Conservation (phyloP, 1,140 invertebrate genomes). For the Bombus affinis region DNA sequence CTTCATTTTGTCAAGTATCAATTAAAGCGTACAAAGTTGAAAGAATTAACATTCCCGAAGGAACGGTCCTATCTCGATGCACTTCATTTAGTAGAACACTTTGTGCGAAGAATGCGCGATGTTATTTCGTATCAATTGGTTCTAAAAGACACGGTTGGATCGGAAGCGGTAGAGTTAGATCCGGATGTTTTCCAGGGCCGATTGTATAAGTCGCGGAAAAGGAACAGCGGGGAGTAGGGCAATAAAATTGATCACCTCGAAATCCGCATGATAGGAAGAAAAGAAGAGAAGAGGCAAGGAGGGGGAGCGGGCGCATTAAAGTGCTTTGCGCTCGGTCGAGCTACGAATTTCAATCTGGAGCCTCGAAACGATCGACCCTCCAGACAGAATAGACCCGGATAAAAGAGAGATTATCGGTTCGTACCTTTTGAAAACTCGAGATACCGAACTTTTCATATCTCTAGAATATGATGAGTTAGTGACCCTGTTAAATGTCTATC, state of each 20-base stretch:
- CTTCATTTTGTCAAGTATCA: not conserved
- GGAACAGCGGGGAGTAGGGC: constrained; percentile 33
- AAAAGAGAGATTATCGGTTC: constrained; percentile 54
- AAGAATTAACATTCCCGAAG: not conserved
- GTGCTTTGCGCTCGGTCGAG: constrained; percentile 68
- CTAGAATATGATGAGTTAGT: constrained; percentile 12
- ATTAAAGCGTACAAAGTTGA: not conserved
- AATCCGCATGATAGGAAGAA: constrained; percentile 59
- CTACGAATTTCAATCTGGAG: constrained; percentile 70
- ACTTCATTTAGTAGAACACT: not conserved
- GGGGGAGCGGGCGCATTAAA: constrained; percentile 46
- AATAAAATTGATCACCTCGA: constrained; percentile 58
- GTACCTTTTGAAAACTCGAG: constrained; percentile 51
- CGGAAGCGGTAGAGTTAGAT: not conserved
- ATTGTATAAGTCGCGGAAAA: constrained; percentile 46
- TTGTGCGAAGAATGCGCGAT: not conserved
- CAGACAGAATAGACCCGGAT: constrained; percentile 53
- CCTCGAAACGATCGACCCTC: constrained; percentile 50
- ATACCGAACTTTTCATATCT: constrained; percentile 48
- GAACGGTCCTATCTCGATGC: not conserved
- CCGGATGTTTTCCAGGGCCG: constrained; percentile 43
- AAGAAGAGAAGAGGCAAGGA: constrained; percentile 57
- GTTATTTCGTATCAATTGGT: constrained; percentile 34
- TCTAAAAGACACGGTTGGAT: not conserved
- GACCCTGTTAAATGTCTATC: constrained; percentile 32